These are phyloP conservation scores for Chaetura pelagica DNA, from an alignment of 2,113 vertebrate species.

Conservation along the genomic window DNA sequence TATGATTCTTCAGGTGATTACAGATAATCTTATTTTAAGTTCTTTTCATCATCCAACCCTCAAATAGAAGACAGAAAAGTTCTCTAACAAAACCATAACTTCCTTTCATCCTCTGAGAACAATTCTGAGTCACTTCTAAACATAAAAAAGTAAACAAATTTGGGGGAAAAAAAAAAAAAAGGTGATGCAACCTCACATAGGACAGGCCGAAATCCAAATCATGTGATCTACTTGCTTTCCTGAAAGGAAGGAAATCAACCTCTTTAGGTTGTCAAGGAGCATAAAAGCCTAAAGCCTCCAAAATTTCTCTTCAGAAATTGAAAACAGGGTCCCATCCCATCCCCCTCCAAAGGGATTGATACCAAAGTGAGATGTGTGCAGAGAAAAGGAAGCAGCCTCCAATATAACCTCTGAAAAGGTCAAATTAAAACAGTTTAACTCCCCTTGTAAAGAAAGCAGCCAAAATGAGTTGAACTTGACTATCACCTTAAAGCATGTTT, in stretches of 20 bases:
- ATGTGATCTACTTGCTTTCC: neutral
- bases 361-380: neutral
- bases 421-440: neutral
- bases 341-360: neutral
- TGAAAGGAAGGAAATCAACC: neutral
- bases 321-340: rapidly evolving
- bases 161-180: neutral
- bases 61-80: neutral
- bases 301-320: neutral
- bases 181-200: neutral
- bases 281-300: neutral
- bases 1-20: too few species aligned
- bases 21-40: neutral
- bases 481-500: neutral
- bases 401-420: neutral
- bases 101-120: neutral
- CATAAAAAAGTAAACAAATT: neutral
- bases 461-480: neutral
- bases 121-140: neutral
- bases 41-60: neutral
- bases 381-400: neutral
- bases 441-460: neutral
- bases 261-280: neutral
- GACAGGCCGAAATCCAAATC: neutral
- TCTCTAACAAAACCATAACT: neutral